Base-by-base conservation (phyloP, 2,113 vertebrate genomes). In the Gymnogyps californianus region DNA sequence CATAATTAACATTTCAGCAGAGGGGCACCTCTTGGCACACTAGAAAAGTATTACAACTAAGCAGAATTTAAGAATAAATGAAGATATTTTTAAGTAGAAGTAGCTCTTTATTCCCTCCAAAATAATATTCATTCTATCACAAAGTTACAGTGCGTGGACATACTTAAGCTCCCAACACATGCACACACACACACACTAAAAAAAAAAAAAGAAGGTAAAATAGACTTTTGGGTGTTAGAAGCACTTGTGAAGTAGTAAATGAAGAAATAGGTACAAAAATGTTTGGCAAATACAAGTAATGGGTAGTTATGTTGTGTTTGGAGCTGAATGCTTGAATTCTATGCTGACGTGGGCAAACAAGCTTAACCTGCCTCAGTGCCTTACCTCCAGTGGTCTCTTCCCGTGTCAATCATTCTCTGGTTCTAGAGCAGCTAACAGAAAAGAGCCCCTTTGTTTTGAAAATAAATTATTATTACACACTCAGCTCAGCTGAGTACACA, bases 1-100 rank as follows among this genome's bases (percentile, higher is more conserved):
- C 2, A 6, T 84, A 96, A 92, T 97, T 97, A 96, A 93, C 61
- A 83, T 95, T 97, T 97, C 91, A 89, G 55, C 40, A 93, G 77
- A 77, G 46, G 51, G 81, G 31, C 67, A 95, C 84, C 74, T 93
- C 83, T 70, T 90, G 69, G 84, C 82, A 96, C 26, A 44, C 29
- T 75, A 70, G n/a, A 82, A 89, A 90, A 62, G 71, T 47, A 92
- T 78, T 94, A 59, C 61, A 87, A 47, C 75, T 87, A 96, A 91
- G 70, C 81, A 78, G 65, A 83, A 84, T 95, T 96, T 79, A 89
- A 79, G 66, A 91, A 89, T 55, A 96, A 96, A 93, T 87, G 3
- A 88, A 95, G 83, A 84, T 87, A 94, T 91, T 96, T 95, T 93
- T 84, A 81, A 88, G 40, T n/a, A 28, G 58, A 93, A 96, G 8